These are phyloP conservation scores for Saxidomus purpurata DNA, from an alignment of 1,140 invertebrate genomes.

Conservation along the genomic window DNA sequence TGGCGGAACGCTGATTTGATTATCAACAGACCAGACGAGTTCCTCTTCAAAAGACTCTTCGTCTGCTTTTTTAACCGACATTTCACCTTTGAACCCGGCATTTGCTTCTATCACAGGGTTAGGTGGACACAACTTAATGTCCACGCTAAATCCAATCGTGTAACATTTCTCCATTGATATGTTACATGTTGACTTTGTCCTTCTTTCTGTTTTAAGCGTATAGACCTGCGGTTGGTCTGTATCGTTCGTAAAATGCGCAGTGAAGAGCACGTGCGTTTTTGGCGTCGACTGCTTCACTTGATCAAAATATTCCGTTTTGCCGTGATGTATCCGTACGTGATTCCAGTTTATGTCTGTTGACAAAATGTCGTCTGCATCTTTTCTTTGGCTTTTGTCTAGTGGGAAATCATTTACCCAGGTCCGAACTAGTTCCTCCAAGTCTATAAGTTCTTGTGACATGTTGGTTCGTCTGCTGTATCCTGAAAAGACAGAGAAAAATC, in stretches of 20 bases:
- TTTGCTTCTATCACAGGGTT: conserved; percentile 87
- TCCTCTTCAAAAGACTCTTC: conserved; percentile 86
- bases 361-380: conserved; percentile 79
- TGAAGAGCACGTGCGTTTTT: conserved; percentile 80
- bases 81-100: conserved; percentile 87
- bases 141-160: conserved; percentile 74
- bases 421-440: conserved; percentile 79
- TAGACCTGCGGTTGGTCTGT: conserved; percentile 79
- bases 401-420: conserved; percentile 76
- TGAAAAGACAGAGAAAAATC: conserved; percentile 48
- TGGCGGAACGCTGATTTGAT: conserved; percentile 86
- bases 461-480: neutral
- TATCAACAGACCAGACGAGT: conserved; percentile 87
- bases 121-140: conserved; percentile 79
- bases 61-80: conserved; percentile 85
- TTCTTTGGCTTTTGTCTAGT: conserved; percentile 74
- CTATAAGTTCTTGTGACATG: conserved; percentile 77
- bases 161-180: conserved; percentile 76
- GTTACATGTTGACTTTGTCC: conserved; percentile 81
- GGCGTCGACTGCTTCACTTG: conserved; percentile 72
- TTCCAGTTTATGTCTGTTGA: conserved; percentile 78
- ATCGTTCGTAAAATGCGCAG: conserved; percentile 81
- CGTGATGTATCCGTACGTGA: conserved; percentile 74
- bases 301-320: conserved; percentile 76
- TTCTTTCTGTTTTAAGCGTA: conserved; percentile 79